Conservation (phyloP, 2,888 invertebrate species). For the Leptinotarsa juncta region DNA sequence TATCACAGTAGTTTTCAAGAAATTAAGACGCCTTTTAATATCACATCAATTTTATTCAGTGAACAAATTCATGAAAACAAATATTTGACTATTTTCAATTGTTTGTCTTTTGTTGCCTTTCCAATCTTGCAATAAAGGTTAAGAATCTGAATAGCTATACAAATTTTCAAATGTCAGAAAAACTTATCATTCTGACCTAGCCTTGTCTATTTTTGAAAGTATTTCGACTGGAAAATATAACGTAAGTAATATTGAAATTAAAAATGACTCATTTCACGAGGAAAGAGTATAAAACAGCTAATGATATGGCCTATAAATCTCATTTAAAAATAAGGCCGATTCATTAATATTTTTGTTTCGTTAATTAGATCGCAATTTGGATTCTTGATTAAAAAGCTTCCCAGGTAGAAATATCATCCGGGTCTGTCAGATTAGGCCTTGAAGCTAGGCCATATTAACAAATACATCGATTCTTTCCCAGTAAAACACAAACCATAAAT, state of each 20-base stretch:
- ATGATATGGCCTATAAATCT: conserved; percentile 32
- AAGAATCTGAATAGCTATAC: no score
- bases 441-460: conserved; percentile 7
- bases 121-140: no score
- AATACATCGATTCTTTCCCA: conserved; percentile 20
- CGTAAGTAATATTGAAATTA: background rate
- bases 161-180: no score
- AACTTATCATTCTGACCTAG: no score
- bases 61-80: no score
- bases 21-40: no score
- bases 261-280: background rate
- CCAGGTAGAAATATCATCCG: conserved; percentile 32
- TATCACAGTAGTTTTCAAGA: no score
- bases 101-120: no score
- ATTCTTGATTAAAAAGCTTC: conserved; percentile 30
- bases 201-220: background rate
- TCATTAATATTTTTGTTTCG: conserved; percentile 22
- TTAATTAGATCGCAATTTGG: conserved; percentile 28
- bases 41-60: no score
- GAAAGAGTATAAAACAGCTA: conserved; percentile 18
- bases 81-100: no score
- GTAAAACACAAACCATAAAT: conserved; percentile 3
- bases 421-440: conserved; percentile 20
- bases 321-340: conserved; percentile 17
- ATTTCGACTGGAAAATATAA: background rate